phyloP scores from a whole-genome alignment of 1,140 invertebrate genomes.

The Cherax destructor region DNA sequence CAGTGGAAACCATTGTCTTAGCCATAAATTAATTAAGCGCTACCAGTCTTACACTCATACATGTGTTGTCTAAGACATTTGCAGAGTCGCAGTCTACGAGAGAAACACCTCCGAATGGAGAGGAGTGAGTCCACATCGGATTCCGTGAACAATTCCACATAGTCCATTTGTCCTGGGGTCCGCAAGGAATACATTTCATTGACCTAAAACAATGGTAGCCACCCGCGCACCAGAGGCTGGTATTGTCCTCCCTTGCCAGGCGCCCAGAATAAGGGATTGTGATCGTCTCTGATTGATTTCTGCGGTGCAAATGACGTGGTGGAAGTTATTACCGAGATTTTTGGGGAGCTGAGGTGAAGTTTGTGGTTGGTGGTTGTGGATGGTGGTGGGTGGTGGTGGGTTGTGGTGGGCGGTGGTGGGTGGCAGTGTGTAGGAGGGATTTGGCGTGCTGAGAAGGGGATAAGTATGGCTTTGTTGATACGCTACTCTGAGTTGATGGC shows the following conservation, averaged over 20 bases:
- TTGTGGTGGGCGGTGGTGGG: no score
- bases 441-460: background rate
- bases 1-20: no score
- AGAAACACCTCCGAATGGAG: conserved; percentile 33
- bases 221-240: conserved; percentile 36
- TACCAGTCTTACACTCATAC: no score
- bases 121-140: conserved; percentile 6
- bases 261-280: conserved; percentile 61
- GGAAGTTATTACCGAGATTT: conserved; percentile 52
- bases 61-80: no score
- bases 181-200: conserved; percentile 64
- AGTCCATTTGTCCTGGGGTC: conserved; percentile 56
- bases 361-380: background rate
- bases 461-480: background rate
- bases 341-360: conserved; percentile 29
- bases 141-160: conserved; percentile 57
- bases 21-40: no score
- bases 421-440: no score
- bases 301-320: conserved; percentile 57
- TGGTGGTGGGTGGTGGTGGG: no score
- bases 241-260: conserved; percentile 35
- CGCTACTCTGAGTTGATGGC: no score
- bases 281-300: conserved; percentile 62
- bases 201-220: conserved; percentile 59
- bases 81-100: background rate